These are phyloP conservation scores for Rhabditoides inermis DNA, from an alignment of 2,888 invertebrate genomes.

Conservation along the genomic window DNA sequence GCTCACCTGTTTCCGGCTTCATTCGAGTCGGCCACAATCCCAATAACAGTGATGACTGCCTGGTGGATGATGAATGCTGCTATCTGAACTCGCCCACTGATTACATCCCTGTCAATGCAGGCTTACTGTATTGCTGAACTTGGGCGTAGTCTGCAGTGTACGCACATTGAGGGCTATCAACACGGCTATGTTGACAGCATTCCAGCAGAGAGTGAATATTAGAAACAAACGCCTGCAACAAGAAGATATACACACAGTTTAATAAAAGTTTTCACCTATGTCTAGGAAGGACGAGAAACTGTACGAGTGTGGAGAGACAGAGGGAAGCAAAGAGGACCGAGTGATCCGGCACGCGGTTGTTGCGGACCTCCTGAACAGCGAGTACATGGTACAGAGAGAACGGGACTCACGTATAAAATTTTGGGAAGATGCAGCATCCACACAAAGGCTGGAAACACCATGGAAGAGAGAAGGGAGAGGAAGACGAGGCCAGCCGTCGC, in stretches of 20 bases:
- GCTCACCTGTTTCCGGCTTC: constrained; percentile 44
- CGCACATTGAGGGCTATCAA: constrained; percentile 25
- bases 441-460: constrained; percentile 42
- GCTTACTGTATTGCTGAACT: constrained; percentile 32
- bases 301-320: constrained; percentile 4
- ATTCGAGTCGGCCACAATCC: constrained; percentile 46
- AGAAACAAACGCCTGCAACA: constrained; percentile 50
- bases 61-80: constrained; percentile 44
- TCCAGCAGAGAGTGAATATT: constrained; percentile 36
- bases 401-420: not conserved
- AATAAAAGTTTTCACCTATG: too few species aligned
- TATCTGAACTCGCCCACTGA: constrained; percentile 15
- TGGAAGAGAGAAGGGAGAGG: constrained; percentile 37
- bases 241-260: too few species aligned
- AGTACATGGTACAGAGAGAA: not conserved
- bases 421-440: constrained; percentile 47
- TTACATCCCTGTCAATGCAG: not conserved
- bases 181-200: constrained; percentile 37
- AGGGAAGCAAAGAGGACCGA: constrained; percentile 19
- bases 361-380: not conserved
- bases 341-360: constrained; percentile 6
- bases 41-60: constrained; percentile 37
- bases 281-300: too few species aligned
- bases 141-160: constrained; percentile 17
- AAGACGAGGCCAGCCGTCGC: constrained; percentile 25